Conservation (phyloP, 2,797 vertebrate species). For the Antennarius maculatus region DNA sequence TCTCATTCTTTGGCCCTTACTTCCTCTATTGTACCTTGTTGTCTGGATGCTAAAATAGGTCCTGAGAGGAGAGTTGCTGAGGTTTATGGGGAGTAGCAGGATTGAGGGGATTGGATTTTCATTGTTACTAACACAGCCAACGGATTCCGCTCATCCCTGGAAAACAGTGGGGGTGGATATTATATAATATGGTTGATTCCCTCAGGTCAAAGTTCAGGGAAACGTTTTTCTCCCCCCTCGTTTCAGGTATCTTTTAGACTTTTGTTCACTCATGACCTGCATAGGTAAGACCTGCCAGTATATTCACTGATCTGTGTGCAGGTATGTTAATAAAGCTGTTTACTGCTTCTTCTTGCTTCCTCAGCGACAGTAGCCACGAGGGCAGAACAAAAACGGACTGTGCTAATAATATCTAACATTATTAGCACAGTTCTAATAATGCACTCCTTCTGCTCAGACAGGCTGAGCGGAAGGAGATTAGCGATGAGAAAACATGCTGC, state of each 20-base stretch:
- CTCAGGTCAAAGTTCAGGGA: too few species aligned
- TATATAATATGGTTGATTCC: too few species aligned
- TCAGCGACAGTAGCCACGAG: slow-evolving; percentile 19
- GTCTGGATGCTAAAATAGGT: slow-evolving; percentile 21
- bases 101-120: neutral
- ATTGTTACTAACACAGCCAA: too few species aligned
- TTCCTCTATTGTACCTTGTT: slow-evolving; percentile 22
- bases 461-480: slow-evolving; percentile 41
- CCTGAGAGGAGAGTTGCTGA: slow-evolving; percentile 19
- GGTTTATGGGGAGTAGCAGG: neutral
- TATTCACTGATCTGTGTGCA: slow-evolving; percentile 1
- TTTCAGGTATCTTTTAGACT: neutral
- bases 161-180: too few species aligned
- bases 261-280: neutral
- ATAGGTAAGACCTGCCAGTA: slow-evolving; percentile 3
- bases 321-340: slow-evolving; percentile 2
- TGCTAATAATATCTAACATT: slow-evolving; percentile 49
- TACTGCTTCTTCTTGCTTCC: slow-evolving; percentile 13
- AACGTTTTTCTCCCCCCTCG: too few species aligned
- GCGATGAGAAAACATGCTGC: slow-evolving; percentile 46
- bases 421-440: too few species aligned
- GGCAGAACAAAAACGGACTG: slow-evolving; percentile 49
- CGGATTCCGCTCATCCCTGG: too few species aligned
- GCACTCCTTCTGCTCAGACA: too few species aligned
- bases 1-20: slow-evolving; percentile 37